Percentiles rank a stretch among this genome's conserved stretches.
These are phyloP conservation scores for Vidua chalybeata DNA, from an alignment of 2,113 vertebrate genomes.

Conservation along the genomic window DNA sequence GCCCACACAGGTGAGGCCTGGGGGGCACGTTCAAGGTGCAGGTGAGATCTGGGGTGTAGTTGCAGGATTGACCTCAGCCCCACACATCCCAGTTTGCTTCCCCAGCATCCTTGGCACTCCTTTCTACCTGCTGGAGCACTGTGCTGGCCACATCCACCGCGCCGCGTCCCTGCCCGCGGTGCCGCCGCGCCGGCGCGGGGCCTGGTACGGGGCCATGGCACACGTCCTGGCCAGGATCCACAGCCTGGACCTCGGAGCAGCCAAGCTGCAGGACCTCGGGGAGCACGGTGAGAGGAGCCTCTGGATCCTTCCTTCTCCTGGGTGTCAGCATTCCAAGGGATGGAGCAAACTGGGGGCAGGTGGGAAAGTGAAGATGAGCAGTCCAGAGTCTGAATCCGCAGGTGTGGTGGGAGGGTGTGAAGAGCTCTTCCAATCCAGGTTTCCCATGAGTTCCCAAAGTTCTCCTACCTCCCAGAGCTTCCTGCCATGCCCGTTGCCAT, in stretches of 20 bases:
- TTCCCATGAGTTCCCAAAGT: background rate
- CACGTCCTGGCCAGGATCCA: slow-evolving; percentile 78
- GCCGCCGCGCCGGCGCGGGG: slow-evolving; percentile 43
- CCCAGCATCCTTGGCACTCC: slow-evolving; percentile 75
- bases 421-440: background rate
- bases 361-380: background rate
- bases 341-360: background rate
- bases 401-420: background rate
- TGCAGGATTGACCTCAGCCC: background rate
- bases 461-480: background rate
- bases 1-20: background rate
- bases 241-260: slow-evolving; percentile 62
- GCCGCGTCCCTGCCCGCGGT: slow-evolving; percentile 70
- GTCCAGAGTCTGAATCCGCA: background rate
- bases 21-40: fast-evolving
- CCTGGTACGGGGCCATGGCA: slow-evolving; percentile 75
- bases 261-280: slow-evolving; percentile 60
- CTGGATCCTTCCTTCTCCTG: background rate
- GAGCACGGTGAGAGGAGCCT: slow-evolving; percentile 64
- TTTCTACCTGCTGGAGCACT: slow-evolving; percentile 82
- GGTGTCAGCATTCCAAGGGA: background rate
- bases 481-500: background rate
- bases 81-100: background rate
- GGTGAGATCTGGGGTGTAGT: background rate
- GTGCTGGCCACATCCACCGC: slow-evolving; percentile 71